Evolutionary conservation across 2,888 invertebrate genomes (phyloP), one percentile per base, ranked within the genome.

Genomic region (Dolichopus griseipennis): DNA sequence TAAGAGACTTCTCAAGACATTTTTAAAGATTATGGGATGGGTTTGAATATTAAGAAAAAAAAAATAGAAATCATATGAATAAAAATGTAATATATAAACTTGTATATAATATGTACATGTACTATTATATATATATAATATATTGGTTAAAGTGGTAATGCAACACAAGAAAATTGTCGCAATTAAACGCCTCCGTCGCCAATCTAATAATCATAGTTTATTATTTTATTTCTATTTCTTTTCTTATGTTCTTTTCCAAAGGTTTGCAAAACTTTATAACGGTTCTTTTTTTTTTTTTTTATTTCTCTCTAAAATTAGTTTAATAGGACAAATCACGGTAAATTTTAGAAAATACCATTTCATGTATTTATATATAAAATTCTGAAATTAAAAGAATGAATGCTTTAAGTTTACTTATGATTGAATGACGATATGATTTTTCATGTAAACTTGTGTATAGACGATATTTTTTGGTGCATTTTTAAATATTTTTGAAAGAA

Each of bases 181-280:
- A 52, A 52, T 52, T 52, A 52, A 52, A 52, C 52, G 52, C 52
- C 52, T 52, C 52, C 52, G 52, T 52, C 52, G 52, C 52, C 52
- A 52, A 52, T 52, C 52, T 52, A 52, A 52, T 52, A 52, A 18
- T 52, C 5, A 18, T 52, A 15, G 52, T 52, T 52, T 52, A 15
- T 6, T 52, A 18, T 52, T 52, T 52, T 52, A 1, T 52, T 52
- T 27, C 27, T 27, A 27, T 27, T 27, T 27, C 5, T 27, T 52
- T 1, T n/a, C 1, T 52, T 52, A 18, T n/a, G 52, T 15, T 52
- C 18, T n/a, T 18, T n/a, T 43, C 12, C 2, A 52, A 52, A 52
- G 12, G n/a, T 52, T 18, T 15, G 52, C 6, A 18, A 52, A 52
- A 52, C 15, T 18, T n/a, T 27, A n/a, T 2, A n/a, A 18, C 27